Conservation (phyloP, 2,113 vertebrate genomes). For the Picathartes gymnocephalus region DNA sequence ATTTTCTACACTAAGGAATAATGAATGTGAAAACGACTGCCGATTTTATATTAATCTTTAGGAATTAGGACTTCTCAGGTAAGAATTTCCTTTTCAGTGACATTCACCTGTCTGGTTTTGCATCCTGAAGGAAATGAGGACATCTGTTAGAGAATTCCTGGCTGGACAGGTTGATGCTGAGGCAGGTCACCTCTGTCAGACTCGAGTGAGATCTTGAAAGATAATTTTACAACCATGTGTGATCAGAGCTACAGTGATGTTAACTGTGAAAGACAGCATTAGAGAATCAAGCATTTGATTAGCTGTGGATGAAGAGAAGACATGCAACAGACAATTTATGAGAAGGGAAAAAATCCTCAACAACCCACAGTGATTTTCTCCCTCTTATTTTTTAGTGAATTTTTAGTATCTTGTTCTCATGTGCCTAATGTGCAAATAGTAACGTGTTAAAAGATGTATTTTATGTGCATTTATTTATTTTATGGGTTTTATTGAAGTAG, state of each 20-base stretch:
- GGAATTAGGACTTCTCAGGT: neutral
- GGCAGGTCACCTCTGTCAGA: neutral
- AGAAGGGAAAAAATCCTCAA: too few relatives aligned
- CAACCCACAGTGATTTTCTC: neutral
- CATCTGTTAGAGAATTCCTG: neutral
- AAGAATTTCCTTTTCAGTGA: neutral
- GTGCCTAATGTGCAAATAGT: neutral
- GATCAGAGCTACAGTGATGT: neutral
- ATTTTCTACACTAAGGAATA: neutral
- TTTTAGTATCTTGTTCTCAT: neutral
- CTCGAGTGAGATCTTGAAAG: neutral
- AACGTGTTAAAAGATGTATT: neutral
- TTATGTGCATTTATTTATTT: neutral
- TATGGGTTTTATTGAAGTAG: neutral
- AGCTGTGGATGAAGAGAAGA: neutral
- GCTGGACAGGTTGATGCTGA: neutral
- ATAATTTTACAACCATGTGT: rapidly evolving
- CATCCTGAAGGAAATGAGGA: neutral
- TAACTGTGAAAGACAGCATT: neutral
- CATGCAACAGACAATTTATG: neutral
- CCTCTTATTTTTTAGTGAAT: neutral
- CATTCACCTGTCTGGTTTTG: neutral
- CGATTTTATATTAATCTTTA: neutral
- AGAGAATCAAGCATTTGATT: neutral
- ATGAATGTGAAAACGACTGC: neutral